Evolutionary conservation across 2,113 vertebrate genomes (phyloP), one percentile per base, ranked within the genome.

Genomic region (Eretmochelys imbricata): DNA sequence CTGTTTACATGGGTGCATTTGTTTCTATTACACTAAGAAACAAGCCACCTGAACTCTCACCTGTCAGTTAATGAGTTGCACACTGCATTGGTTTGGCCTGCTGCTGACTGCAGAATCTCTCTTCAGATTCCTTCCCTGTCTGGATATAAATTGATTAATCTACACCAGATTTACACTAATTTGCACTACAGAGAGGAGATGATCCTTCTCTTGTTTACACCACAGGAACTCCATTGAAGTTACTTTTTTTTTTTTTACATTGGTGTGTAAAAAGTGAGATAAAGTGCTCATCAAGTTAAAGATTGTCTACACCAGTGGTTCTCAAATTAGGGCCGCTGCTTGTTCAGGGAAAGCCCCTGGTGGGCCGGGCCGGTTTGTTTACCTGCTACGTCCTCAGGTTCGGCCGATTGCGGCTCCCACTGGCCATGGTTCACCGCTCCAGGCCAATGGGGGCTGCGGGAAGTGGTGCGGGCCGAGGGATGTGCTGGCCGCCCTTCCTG

Each of bases 41-140:
- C 54, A 31, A 35, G 22, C 72, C 38, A 75, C n/a, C 31, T 42
- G 50, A 8, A 1, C 1, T 84, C 35, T 46, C 78, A 2, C 54
- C 54, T 46, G 31, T 75, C 72, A 10, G 38, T 35, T 35, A 65
- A 4, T 75, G 20, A 72, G 65, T 54, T 2, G 1, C 59, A 11
- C 78, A 22, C 10, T 46, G 35, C 0, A 19, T 22, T 11, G 0
- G 0, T 6, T 0, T 0, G 48, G 49, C 59, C 76, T 2, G 48
- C 80, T 75, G 42, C 59, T 82, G 27, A 31, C n/a, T 8, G 78
- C 69, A 54, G 78, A 24, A 76, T 46, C 65, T 65, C 8, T 51
- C 49, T 10, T 72, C 90, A 87, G 69, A 25, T 87, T 85, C 85
- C 12, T 48, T 48, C 29, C 8, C 82, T 49, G 51, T 6, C 54